Conservation (phyloP, 2,113 vertebrate species). For the Poicephalus meyeri region DNA sequence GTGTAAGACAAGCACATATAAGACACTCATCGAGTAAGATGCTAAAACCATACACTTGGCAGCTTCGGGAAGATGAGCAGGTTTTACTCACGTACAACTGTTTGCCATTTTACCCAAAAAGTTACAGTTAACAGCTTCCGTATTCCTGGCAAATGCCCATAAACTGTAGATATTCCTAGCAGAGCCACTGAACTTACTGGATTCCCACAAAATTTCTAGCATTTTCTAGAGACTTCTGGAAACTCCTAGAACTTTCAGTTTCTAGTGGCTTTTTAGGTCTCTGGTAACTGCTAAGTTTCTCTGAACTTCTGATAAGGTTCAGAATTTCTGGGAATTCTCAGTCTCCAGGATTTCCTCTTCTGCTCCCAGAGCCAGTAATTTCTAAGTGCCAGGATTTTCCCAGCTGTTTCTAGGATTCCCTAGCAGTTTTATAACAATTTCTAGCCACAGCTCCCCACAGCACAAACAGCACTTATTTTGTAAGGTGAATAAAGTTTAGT, state of each 20-base stretch:
- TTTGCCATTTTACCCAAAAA: neutral
- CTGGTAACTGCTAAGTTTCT: neutral
- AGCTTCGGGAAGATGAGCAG: neutral
- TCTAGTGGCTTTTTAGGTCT: neutral
- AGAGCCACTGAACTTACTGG: neutral
- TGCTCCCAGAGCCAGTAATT: neutral
- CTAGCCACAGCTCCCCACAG: neutral
- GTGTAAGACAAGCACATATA: neutral
- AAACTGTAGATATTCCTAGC: neutral
- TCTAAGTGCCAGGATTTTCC: neutral
- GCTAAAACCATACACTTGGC: accelerated
- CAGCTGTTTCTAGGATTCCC: neutral
- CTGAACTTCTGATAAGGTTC: neutral
- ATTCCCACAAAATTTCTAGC: neutral
- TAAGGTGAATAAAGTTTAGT: neutral
- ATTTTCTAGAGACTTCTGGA: neutral
- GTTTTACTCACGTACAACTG: accelerated
- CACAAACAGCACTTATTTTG: neutral
- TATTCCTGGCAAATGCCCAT: neutral
- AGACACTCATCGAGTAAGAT: neutral
- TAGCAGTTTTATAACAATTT: neutral
- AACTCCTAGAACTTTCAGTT: neutral
- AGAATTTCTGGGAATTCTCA: neutral
- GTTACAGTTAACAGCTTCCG: accelerated
- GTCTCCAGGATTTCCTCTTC: neutral